Evolutionary conservation across 2,888 invertebrate species (phyloP).

Genomic region (Scaptomyza polygonia): DNA sequence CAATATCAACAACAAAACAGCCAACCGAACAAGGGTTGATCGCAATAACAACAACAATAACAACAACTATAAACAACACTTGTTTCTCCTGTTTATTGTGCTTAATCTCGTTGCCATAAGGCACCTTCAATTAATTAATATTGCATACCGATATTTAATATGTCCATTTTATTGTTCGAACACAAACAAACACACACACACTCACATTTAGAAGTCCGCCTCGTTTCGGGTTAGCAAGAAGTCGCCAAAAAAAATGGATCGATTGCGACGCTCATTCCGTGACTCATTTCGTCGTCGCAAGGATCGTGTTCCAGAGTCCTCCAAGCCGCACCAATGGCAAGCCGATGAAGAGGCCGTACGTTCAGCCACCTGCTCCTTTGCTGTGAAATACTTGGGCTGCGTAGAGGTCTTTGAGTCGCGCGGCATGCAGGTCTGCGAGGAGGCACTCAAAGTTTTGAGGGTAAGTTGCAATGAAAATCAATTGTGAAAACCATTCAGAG

Average conservation of each 20-base stretch:
- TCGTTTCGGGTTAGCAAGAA: slow-evolving; percentile 86
- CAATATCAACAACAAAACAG: background rate
- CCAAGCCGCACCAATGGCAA: slow-evolving; percentile 99
- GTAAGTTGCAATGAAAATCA: slow-evolving; percentile 86
- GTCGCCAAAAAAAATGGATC: slow-evolving; percentile 93
- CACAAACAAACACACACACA: slow-evolving; percentile 2
- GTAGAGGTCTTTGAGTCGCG: slow-evolving; percentile 99
- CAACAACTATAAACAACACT: slow-evolving; percentile 59
- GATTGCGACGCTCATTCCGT: slow-evolving; percentile 94
- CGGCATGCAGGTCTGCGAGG: slow-evolving; percentile 99
- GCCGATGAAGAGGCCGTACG: slow-evolving; percentile 98
- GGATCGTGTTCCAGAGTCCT: slow-evolving; percentile 94
- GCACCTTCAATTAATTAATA: slow-evolving; percentile 2
- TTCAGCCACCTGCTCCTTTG: slow-evolving; percentile 97
- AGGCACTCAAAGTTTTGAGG: slow-evolving; percentile 97
- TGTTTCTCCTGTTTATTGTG: slow-evolving; percentile 68
- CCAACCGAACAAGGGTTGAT: slow-evolving; percentile 52
- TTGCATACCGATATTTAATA: slow-evolving; percentile 1
- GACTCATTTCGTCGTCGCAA: slow-evolving; percentile 97
- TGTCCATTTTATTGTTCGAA: background rate
- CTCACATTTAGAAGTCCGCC: slow-evolving; percentile 88
- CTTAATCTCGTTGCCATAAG: slow-evolving; percentile 15
- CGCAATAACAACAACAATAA: slow-evolving; percentile 23
- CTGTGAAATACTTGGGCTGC: slow-evolving; percentile 99
- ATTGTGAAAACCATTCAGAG: background rate